Evolutionary conservation across 2,888 invertebrate genomes (phyloP).

Genomic region (Mycalesis mineus): DNA sequence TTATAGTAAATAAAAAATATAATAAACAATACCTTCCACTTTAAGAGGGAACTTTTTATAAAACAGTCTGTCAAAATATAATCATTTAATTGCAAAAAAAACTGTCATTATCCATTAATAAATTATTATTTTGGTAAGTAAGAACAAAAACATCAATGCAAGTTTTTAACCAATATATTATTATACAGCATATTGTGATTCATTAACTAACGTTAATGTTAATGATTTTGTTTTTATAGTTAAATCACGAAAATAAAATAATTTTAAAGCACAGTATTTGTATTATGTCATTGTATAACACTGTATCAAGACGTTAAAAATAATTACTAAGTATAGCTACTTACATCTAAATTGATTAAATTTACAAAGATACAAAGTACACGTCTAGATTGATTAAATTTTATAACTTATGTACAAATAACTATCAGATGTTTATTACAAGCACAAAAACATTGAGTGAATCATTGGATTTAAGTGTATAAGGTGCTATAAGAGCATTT

Average conservation of each 20-base stretch:
- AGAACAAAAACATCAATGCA: conserved; percentile 7
- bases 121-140: background rate
- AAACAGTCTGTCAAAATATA: background rate
- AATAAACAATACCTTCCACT: too few species aligned
- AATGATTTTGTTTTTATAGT: conserved; percentile 21
- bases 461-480: too few species aligned
- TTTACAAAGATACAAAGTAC: too few species aligned
- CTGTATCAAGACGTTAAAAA: conserved; percentile 11
- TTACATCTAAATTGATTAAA: too few species aligned
- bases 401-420: too few species aligned
- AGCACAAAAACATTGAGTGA: too few species aligned
- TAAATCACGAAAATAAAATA: conserved; percentile 21
- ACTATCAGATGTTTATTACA: too few species aligned
- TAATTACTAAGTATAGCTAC: background rate
- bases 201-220: conserved; percentile 14
- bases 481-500: too few species aligned
- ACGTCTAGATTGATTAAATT: too few species aligned
- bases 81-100: background rate
- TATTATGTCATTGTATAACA: conserved; percentile 11
- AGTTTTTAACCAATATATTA: conserved; percentile 15
- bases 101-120: background rate
- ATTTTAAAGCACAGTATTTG: conserved; percentile 8
- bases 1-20: too few species aligned
- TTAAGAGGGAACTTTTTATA: too few species aligned
- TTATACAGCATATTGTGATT: conserved; percentile 9